Evolutionary conservation across 2,113 vertebrate species (phyloP).

Genomic region (Tachysurus fulvidraco): DNA sequence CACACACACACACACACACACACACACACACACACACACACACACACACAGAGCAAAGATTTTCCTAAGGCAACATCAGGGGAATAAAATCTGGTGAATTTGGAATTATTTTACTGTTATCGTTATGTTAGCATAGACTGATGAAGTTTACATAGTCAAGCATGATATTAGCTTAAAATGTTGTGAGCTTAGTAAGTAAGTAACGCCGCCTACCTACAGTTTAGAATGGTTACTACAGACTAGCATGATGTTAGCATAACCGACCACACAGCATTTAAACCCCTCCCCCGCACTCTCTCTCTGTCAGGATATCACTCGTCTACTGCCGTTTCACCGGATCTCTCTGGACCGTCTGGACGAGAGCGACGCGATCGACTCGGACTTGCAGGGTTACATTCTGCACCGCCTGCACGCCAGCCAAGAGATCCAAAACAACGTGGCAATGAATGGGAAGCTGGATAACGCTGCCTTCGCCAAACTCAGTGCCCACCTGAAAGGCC

Average conservation of each 20-base stretch:
- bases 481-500: slow-evolving; percentile 86
- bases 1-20: background rate
- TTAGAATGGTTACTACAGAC: background rate
- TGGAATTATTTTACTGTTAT: background rate
- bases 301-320: slow-evolving; percentile 82
- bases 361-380: slow-evolving; percentile 86
- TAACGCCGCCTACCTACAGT: background rate
- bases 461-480: slow-evolving; percentile 86
- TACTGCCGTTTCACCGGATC: slow-evolving; percentile 86
- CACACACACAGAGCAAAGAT: background rate
- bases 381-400: slow-evolving; percentile 86
- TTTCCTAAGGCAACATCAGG: background rate
- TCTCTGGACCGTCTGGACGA: slow-evolving; percentile 87
- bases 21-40: background rate
- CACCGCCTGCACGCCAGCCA: slow-evolving; percentile 87
- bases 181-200: background rate
- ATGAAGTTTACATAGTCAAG: background rate
- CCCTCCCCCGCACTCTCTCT: background rate
- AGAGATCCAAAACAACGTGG: slow-evolving; percentile 90
- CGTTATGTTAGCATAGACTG: background rate
- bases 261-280: too few species aligned
- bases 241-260: background rate
- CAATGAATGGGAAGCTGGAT: slow-evolving; percentile 88
- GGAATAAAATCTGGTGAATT: background rate
- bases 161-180: background rate